Evolutionary conservation across 2,113 vertebrate genomes (phyloP), one percentile per base, ranked within the genome.

Genomic region (Hymenochirus boettgeri): DNA sequence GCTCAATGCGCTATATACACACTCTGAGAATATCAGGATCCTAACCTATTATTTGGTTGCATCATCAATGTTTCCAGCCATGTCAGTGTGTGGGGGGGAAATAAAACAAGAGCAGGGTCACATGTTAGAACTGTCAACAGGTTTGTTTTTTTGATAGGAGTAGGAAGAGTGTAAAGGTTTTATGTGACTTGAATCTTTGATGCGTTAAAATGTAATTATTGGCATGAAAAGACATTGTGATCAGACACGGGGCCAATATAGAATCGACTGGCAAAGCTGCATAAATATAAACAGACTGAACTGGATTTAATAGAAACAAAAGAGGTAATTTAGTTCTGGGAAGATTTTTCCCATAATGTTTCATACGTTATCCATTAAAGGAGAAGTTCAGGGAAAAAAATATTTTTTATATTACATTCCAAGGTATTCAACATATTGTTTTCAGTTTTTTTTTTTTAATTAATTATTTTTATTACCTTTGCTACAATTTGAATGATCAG

Each of bases 71-170:
- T 27, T 31, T 26, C 37, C 51, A 64, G 51, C 29, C 55, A 58
- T 57, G 57, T 31, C 26, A 50, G 29, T 55, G 15, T 13, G 33
- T 13, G 2, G 33, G 33, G 7, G 48, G 46, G 51, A 66, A 66
- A 57, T 26, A 52, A 50, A 37, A 48, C 57, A 39, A 57, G 57
- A 29, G 53, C 7, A 3, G 54, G 57, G 63, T 65, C 54, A 67
- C 21, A 59, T 59, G 29, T 17, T 25, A 31, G 19, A 51, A 59
- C 51, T 59, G 64, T 67, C 64, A 59, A 46, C 13, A 5, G 47
- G 59, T 67, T 67, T 67, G 64, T 67, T 59, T 67, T 51, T 55
- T 56, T 59, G 59, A 67, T 19, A 47, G 33, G 64, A 59, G 58
- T 67, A 59, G 56, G 57, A 27, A 59, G 56, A 59, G 55, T 67